phyloP scores from a whole-genome alignment of 2,113 vertebrate genomes.

The Carollia perspicillata region DNA sequence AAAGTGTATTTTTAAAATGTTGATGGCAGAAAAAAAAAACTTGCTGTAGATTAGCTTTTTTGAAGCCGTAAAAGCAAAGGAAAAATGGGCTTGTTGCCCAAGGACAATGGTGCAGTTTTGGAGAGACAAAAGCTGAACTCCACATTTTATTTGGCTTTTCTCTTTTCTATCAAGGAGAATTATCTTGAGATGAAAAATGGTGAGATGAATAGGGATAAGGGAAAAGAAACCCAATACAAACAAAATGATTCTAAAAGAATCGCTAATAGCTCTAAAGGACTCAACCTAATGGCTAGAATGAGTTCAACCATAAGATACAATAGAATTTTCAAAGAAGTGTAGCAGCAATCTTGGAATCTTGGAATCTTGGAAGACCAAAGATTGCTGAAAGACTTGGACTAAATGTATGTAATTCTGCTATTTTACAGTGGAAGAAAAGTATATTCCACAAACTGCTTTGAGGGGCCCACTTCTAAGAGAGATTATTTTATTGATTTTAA shows the following conservation, averaged over 20 bases:
- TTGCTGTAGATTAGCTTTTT: neutral
- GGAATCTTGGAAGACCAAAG: neutral
- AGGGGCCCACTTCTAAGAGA: neutral
- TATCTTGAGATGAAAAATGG: neutral
- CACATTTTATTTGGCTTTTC: neutral
- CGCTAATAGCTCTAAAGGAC: neutral
- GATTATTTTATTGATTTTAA: neutral
- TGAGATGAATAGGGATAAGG: neutral
- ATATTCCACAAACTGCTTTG: neutral
- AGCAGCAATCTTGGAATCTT: neutral
- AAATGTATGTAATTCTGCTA: neutral
- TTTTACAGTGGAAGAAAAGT: neutral
- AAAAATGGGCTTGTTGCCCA: slow-evolving; percentile 9
- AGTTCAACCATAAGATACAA: neutral
- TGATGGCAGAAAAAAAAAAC: neutral
- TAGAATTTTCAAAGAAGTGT: neutral
- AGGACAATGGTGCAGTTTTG: neutral
- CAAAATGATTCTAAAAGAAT: neutral
- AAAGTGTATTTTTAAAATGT: neutral
- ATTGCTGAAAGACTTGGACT: neutral
- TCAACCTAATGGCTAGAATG: neutral
- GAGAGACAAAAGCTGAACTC: neutral
- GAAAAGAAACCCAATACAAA: neutral
- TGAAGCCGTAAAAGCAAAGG: slow-evolving; percentile 30
- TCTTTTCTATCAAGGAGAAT: neutral